A percentile compares a stretch with the other conserved stretches of the same genome.
These are phyloP conservation scores for Zosterops hypoxanthus DNA, from an alignment of 2,113 vertebrate genomes.

Conservation along the genomic window DNA sequence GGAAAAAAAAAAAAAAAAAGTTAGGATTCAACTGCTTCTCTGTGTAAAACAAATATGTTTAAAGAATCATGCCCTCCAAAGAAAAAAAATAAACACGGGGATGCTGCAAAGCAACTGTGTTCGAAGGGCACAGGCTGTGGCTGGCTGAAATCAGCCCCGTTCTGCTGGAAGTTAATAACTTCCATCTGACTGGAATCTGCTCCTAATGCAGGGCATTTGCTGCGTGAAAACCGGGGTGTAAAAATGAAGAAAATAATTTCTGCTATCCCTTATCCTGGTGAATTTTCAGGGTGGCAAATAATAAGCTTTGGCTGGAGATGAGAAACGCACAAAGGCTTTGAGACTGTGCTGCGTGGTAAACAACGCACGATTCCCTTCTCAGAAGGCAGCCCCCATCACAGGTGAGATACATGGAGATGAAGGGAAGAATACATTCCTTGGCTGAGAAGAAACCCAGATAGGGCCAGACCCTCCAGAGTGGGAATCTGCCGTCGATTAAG, in stretches of 20 bases:
- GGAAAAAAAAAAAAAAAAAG: background rate
- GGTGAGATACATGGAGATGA: background rate
- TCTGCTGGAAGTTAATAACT: slow-evolving; percentile 42
- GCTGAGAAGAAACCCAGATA: background rate
- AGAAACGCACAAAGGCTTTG: slow-evolving; percentile 25
- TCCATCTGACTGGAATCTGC: slow-evolving; percentile 33
- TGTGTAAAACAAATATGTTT: slow-evolving; percentile 44
- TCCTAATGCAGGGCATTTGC: background rate
- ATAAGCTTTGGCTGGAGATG: background rate
- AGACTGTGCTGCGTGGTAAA: background rate
- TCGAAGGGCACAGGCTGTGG: background rate
- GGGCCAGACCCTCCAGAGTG: background rate
- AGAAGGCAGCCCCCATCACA: background rate
- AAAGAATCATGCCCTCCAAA: slow-evolving; percentile 49
- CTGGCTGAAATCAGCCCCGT: background rate
- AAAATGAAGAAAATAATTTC: background rate
- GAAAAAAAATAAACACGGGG: slow-evolving; percentile 31
- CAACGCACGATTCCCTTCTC: background rate
- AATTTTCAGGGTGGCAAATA: background rate
- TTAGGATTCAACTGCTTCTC: background rate
- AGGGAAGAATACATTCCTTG: background rate
- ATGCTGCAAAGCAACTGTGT: background rate
- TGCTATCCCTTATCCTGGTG: background rate
- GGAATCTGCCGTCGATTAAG: background rate
- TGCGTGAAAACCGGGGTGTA: background rate